Conservation (phyloP, 1,140 invertebrate species). For the Heliconius eleuchia region DNA sequence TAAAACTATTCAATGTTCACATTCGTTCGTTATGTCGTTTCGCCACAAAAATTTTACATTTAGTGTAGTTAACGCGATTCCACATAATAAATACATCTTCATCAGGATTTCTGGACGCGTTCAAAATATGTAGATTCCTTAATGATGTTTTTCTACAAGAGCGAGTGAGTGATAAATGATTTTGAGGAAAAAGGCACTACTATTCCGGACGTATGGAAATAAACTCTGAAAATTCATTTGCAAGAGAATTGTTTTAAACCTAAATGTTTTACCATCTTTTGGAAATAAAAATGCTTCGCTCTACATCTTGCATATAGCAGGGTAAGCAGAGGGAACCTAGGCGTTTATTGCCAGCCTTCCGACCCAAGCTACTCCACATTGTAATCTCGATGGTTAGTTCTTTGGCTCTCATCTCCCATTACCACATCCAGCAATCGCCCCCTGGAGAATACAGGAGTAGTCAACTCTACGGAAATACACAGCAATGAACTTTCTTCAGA, state of each 20-base stretch:
- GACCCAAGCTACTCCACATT: no score
- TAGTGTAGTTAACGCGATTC: not conserved
- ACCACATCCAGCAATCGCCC: no score
- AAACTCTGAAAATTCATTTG: not conserved
- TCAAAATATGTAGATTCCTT: conserved; percentile 32
- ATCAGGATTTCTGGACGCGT: conserved; percentile 19
- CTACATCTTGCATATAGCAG: no score
- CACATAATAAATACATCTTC: conserved; percentile 19
- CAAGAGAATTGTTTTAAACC: not conserved
- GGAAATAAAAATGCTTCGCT: not conserved
- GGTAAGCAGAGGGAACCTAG: no score
- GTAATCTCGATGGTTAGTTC: no score
- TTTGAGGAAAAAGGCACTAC: conserved; percentile 18
- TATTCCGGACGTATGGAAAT: conserved; percentile 16
- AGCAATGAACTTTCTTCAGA: no score
- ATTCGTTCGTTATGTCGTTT: no score
- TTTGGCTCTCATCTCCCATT: no score
- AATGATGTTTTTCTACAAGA: conserved; percentile 36
- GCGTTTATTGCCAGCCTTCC: no score
- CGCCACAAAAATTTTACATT: not conserved
- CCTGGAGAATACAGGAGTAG: no score
- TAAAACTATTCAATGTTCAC: no score
- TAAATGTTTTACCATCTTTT: not conserved
- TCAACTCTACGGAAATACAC: no score
- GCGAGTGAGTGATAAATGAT: conserved; percentile 33